Evolutionary conservation across 2,113 vertebrate species (phyloP).

Genomic region (Osmerus mordax): DNA sequence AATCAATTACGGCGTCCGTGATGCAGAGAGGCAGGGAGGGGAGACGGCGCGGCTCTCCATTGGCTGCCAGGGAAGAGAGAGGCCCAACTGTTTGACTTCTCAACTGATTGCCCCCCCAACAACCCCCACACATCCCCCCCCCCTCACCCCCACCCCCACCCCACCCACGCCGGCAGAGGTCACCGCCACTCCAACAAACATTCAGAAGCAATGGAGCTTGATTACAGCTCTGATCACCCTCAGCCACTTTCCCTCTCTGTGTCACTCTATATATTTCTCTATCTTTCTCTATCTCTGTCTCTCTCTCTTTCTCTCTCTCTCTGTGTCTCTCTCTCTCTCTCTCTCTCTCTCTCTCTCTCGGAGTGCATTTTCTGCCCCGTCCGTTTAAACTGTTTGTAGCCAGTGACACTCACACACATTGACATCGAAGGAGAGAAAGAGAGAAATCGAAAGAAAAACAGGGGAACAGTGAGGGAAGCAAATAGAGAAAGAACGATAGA

Average conservation of each 20-base stretch:
- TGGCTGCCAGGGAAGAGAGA: constrained; percentile 30
- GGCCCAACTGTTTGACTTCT: constrained; percentile 35
- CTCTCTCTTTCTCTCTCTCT: too few species aligned
- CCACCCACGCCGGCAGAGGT: constrained; percentile 44
- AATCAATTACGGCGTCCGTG: constrained; percentile 51
- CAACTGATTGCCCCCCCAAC: constrained; percentile 30
- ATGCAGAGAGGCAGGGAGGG: constrained; percentile 29
- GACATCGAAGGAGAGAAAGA: too few species aligned
- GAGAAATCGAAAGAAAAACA: background rate
- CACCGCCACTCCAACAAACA: constrained; percentile 27
- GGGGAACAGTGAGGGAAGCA: background rate
- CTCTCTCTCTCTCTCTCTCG: too few species aligned
- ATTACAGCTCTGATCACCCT: constrained; percentile 15
- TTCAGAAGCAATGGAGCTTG: constrained; percentile 26
- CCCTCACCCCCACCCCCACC: too few species aligned
- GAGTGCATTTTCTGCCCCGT: too few species aligned
- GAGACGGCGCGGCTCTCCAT: constrained; percentile 29
- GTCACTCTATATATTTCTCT: background rate
- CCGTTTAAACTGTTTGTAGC: background rate
- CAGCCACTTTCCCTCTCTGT: background rate
- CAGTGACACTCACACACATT: too few species aligned
- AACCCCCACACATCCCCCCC: too few species aligned
- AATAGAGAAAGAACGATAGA: background rate
- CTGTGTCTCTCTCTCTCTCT: too few species aligned
- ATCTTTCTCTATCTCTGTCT: background rate